Percentiles rank a stretch among this genome's conserved stretches.
phyloP scores from a whole-genome alignment of 2,113 vertebrate species.

The Cricetomys ansorgei region DNA sequence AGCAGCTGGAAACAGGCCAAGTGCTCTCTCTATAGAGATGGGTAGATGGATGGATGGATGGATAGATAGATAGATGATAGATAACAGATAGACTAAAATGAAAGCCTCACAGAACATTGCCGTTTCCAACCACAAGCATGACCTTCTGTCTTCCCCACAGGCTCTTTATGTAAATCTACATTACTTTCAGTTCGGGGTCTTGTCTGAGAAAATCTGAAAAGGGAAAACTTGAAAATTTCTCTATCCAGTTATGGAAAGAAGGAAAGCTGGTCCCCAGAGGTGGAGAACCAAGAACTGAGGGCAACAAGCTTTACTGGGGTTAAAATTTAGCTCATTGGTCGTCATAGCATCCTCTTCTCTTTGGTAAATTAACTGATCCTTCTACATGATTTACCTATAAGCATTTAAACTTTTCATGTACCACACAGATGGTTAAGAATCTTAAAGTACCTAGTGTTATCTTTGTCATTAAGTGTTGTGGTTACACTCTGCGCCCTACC shows the following conservation, averaged over 20 bases:
- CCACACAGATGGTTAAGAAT: neutral
- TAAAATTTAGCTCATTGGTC: neutral
- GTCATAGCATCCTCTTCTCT: neutral
- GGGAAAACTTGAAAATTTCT: neutral
- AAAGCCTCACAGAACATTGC: neutral
- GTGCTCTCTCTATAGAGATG: neutral
- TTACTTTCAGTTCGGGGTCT: neutral
- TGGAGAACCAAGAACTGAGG: neutral
- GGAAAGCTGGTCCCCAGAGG: too few species aligned
- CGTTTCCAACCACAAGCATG: neutral
- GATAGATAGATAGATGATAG: neutral
- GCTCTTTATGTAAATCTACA: neutral
- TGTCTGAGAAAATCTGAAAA: neutral
- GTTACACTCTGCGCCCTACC: neutral
- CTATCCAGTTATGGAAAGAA: neutral
- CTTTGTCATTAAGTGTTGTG: neutral
- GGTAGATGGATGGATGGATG: neutral
- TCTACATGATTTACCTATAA: neutral
- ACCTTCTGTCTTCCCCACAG: neutral
- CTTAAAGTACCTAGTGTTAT: neutral
- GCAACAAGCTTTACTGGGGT: neutral
- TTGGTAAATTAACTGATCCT: neutral
- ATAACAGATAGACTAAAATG: neutral
- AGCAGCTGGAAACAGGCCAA: neutral
- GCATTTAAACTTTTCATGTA: neutral